Evolutionary conservation across 1,140 invertebrate species (phyloP).

Genomic region (Drosophila trapezifrons): DNA sequence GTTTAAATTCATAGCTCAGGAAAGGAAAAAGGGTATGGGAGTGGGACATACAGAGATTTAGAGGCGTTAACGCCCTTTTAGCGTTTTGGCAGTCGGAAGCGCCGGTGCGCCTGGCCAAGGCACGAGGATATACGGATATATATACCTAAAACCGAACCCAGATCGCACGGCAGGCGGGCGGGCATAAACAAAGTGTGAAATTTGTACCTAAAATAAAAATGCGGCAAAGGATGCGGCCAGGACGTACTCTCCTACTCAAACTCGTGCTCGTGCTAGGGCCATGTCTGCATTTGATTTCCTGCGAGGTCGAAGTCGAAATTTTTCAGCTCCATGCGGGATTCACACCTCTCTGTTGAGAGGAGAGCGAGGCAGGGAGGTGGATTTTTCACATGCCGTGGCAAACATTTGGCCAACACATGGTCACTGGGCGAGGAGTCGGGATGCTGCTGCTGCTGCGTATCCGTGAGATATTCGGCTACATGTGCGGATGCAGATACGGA

Average conservation of each 20-base stretch:
- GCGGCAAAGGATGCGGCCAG: constrained; percentile 56
- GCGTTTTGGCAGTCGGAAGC: constrained; percentile 24
- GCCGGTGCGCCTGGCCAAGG: constrained; percentile 40
- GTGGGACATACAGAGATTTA: background rate
- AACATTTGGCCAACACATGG: constrained; percentile 82
- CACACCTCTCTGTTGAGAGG: constrained; percentile 41
- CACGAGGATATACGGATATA: constrained; percentile 15
- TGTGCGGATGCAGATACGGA: constrained; percentile 17
- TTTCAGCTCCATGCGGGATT: constrained; percentile 58
- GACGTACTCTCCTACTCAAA: constrained; percentile 21
- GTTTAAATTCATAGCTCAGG: constrained; percentile 37
- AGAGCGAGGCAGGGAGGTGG: constrained; percentile 30
- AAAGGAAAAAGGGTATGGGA: background rate
- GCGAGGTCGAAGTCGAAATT: constrained; percentile 38
- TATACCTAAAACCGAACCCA: constrained; percentile 1
- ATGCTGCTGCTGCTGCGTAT: constrained; percentile 47
- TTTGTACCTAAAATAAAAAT: constrained; percentile 81
- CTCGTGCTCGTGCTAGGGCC: constrained; percentile 5
- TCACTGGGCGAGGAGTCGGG: constrained; percentile 31
- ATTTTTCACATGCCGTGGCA: constrained; percentile 81
- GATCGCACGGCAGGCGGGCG: constrained; percentile 61
- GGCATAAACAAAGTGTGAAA: constrained; percentile 77
- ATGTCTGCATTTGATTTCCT: constrained; percentile 80
- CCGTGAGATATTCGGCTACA: constrained; percentile 53
- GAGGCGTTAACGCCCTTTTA: constrained; percentile 41